These are phyloP conservation scores for Drosophila cardini DNA, from an alignment of 1,140 invertebrate species.

Conservation along the genomic window DNA sequence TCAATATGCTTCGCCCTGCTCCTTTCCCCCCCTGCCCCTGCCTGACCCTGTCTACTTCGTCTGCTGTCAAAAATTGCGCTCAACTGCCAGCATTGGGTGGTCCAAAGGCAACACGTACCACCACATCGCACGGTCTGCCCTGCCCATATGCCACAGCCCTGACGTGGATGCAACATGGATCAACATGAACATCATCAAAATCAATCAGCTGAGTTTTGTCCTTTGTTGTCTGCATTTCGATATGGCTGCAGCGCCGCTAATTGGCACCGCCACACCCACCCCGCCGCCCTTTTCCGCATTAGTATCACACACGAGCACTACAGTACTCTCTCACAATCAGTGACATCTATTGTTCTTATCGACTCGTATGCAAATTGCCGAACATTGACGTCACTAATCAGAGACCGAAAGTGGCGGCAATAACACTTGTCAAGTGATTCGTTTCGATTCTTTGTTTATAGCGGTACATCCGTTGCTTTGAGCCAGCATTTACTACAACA, in stretches of 20 bases:
- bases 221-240: constrained; percentile 44
- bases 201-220: constrained; percentile 39
- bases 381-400: constrained; percentile 24
- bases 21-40: not conserved
- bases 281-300: constrained; percentile 2
- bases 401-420: not conserved
- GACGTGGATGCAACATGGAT: constrained; percentile 20
- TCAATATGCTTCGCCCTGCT: constrained; percentile 53
- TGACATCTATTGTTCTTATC: constrained; percentile 36
- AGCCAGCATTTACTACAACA: not conserved
- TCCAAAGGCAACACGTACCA: constrained; percentile 69
- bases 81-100: constrained; percentile 59
- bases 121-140: constrained; percentile 8
- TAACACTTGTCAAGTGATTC: constrained; percentile 45
- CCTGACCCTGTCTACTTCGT: constrained; percentile 9
- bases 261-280: constrained; percentile 32
- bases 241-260: constrained; percentile 48
- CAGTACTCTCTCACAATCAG: constrained; percentile 40
- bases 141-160: constrained; percentile 34
- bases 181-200: constrained; percentile 27
- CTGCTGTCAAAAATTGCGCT: constrained; percentile 36
- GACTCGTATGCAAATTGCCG: constrained; percentile 45
- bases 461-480: constrained; percentile 28
- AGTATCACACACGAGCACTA: not conserved
- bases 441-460: constrained; percentile 25